A percentile compares a stretch with the other conserved stretches of the same genome.
phyloP scores from a whole-genome alignment of 2,888 invertebrate species.

The Torymus auratus region DNA sequence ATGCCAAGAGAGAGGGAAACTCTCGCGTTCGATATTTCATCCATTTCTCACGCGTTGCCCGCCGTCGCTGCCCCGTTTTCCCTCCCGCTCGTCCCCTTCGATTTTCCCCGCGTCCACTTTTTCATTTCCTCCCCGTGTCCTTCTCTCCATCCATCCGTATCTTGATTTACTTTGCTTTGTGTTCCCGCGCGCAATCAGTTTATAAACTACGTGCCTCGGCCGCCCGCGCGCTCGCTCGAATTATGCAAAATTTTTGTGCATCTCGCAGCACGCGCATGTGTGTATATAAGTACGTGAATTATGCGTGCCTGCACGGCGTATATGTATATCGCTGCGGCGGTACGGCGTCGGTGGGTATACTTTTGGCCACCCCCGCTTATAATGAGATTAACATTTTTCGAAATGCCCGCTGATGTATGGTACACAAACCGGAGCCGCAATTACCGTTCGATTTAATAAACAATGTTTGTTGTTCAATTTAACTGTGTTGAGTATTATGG shows the following conservation, averaged over 20 bases:
- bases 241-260: neutral
- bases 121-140: conserved; percentile 17
- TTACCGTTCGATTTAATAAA: no score
- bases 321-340: no score
- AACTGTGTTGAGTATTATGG: no score
- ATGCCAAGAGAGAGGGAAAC: neutral
- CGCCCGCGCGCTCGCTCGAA: neutral
- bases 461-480: no score
- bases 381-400: no score
- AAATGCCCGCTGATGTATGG: no score
- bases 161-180: conserved; percentile 43
- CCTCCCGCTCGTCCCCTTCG: neutral
- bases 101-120: conserved; percentile 2
- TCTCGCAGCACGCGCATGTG: no score
- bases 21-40: conserved; percentile 40
- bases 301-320: no score
- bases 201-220: conserved; percentile 12
- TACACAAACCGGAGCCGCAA: no score
- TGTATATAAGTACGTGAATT: no score
- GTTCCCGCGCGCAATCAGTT: conserved; percentile 27
- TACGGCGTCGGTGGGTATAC: no score
- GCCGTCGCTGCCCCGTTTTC: neutral
- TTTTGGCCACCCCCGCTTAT: no score
- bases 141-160: conserved; percentile 9
- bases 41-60: conserved; percentile 3